Evolutionary conservation across 2,113 vertebrate genomes (phyloP).

Genomic region (Pungitius pungitius): DNA sequence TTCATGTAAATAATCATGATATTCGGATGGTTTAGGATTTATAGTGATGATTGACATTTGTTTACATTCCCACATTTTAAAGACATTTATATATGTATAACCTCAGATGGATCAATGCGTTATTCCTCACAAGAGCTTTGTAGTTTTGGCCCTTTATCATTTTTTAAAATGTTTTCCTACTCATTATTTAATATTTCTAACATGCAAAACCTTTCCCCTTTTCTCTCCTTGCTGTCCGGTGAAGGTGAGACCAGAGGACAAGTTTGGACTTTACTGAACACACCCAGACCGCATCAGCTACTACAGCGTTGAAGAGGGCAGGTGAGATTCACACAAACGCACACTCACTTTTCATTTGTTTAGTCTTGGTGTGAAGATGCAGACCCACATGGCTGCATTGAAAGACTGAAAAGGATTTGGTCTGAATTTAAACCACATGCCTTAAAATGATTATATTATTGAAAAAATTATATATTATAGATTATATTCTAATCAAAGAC

Average conservation of each 20-base stretch:
- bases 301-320: constrained; percentile 1
- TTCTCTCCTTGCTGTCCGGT: neutral
- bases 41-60: no score
- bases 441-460: no score
- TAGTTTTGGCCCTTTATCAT: neutral
- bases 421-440: no score
- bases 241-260: neutral
- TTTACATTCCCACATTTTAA: no score
- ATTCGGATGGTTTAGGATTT: neutral
- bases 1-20: neutral
- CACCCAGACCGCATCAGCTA: constrained; percentile 3
- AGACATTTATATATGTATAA: no score
- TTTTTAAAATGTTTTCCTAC: neutral
- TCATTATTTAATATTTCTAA: neutral
- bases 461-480: no score
- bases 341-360: no score
- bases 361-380: neutral
- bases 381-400: constrained; percentile 1
- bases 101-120: neutral
- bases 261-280: constrained; percentile 11
- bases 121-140: neutral
- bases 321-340: constrained; percentile 22
- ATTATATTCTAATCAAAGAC: neutral
- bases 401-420: neutral
- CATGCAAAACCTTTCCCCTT: neutral